Evolutionary conservation across 2,888 invertebrate genomes (phyloP), one percentile per base, ranked within the genome.

Genomic region (Dicranocentrus wangi): DNA sequence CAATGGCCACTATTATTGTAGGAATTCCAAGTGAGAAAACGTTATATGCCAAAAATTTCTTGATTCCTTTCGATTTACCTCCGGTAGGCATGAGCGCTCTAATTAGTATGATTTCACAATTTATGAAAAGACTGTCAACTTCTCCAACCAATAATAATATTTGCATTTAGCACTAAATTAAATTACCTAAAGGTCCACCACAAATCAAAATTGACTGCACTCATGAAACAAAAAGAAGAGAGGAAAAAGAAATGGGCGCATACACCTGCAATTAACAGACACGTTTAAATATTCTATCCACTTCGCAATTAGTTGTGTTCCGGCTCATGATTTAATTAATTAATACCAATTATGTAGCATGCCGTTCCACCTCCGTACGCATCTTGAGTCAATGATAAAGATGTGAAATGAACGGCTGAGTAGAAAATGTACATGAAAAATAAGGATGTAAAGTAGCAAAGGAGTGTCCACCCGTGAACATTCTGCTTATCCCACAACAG

Each of bases 111-210:
- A 17, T 47, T n/a, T n/a, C n/a, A n/a, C n/a, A n/a, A 21, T 47
- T 51, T n/a, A 25, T 43, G 55, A 32, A 23, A 58, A n/a, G 15
- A 39, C 39, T 42, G 21, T 61, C 15, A 27, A 61, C 8, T 3
- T 55, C 15, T 19, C 55, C 10, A 23, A 15, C 5, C 51, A 51
- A 51, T 39, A 39, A 39, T 8, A 15, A 47, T n/a, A 47, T 47
- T 47, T 47, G n/a, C 47, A 47, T 47, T 47, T 2, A n/a, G n/a
- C 17, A 13, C 15, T 13, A 47, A 10, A 47, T 13, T n/a, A 5
- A 25, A 47, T 60, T 72, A 85, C 85, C 84, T 77, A 42, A 86
- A 86, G n/a, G 85, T 87, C 78, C 82, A 82, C 83, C 84, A 87
- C n/a, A 87, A 75, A 55, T 86, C 86, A 76, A 84, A 86, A 42